These are phyloP conservation scores for Rhinichthys osculus DNA, from an alignment of 2,797 vertebrate genomes.

Conservation along the genomic window DNA sequence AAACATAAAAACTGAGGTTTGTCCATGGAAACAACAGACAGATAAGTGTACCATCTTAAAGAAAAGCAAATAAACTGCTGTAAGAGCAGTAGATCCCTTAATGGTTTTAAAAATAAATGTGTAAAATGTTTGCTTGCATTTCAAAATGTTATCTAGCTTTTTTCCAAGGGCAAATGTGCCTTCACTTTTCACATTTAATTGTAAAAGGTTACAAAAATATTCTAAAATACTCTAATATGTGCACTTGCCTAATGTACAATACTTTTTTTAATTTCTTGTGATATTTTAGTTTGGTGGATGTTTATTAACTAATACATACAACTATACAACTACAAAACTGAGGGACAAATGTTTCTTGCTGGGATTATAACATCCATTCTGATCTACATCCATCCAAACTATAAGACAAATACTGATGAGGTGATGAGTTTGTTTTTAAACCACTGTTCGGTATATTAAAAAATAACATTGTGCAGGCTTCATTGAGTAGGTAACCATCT, in stretches of 20 bases:
- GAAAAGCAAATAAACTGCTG: background rate
- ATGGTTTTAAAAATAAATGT: background rate
- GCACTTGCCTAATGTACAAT: slow-evolving; percentile 54
- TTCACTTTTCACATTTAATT: slow-evolving; percentile 55
- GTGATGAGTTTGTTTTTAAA: background rate
- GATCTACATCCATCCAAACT: background rate
- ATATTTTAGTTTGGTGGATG: slow-evolving; percentile 35
- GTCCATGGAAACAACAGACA: background rate
- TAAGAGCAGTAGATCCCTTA: slow-evolving; percentile 41
- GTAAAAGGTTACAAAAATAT: slow-evolving; percentile 60
- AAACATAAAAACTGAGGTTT: slow-evolving; percentile 1
- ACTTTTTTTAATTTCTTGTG: slow-evolving; percentile 7
- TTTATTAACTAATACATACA: slow-evolving; percentile 23
- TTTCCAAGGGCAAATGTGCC: slow-evolving; percentile 38
- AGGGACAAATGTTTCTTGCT: slow-evolving; percentile 12
- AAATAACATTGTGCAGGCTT: slow-evolving; percentile 27
- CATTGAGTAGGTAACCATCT: background rate
- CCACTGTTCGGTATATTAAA: slow-evolving; percentile 19
- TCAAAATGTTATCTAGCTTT: slow-evolving; percentile 45
- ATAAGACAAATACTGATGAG: slow-evolving; percentile 11
- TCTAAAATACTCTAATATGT: slow-evolving; percentile 55
- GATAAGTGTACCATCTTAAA: background rate
- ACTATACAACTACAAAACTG: background rate
- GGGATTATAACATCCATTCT: background rate
- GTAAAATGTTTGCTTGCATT: slow-evolving; percentile 37